Evolutionary conservation across 2,797 vertebrate genomes (phyloP).

Genomic region (Peromyscus aztecus): DNA sequence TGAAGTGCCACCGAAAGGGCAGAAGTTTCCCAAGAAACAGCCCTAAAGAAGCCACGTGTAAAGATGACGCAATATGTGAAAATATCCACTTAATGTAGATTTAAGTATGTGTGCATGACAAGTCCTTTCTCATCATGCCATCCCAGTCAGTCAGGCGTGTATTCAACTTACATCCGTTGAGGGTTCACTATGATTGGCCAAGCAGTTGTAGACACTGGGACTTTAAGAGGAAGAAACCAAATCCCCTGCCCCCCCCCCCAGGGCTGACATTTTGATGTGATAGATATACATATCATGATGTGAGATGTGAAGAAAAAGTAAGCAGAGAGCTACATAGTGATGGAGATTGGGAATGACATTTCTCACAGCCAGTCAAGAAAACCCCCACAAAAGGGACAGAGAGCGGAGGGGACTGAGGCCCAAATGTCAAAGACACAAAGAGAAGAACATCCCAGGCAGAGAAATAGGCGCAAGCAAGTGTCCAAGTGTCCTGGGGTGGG

Average conservation of each 20-base stretch:
- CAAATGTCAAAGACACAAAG: background rate
- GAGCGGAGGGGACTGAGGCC: background rate
- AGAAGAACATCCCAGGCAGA: background rate
- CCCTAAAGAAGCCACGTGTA: background rate
- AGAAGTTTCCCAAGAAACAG: background rate
- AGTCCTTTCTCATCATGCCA: background rate
- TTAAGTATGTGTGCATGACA: background rate
- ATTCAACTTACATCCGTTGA: background rate
- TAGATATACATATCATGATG: background rate
- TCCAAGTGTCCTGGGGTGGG: background rate
- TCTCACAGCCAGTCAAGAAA: background rate
- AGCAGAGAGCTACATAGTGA: background rate
- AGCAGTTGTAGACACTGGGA: background rate
- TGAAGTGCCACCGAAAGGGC: background rate
- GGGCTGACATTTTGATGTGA: background rate
- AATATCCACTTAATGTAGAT: background rate
- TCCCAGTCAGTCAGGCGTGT: background rate
- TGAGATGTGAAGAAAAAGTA: background rate
- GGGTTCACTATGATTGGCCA: background rate
- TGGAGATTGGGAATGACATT: background rate
- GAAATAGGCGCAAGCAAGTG: background rate
- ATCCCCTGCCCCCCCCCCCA: background rate
- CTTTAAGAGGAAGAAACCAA: background rate
- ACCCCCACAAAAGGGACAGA: background rate
- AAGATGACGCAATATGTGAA: background rate